Percentiles rank a stretch among this genome's conserved stretches.
Conservation (phyloP, 2,113 vertebrate species). For the Panurus biarmicus region DNA sequence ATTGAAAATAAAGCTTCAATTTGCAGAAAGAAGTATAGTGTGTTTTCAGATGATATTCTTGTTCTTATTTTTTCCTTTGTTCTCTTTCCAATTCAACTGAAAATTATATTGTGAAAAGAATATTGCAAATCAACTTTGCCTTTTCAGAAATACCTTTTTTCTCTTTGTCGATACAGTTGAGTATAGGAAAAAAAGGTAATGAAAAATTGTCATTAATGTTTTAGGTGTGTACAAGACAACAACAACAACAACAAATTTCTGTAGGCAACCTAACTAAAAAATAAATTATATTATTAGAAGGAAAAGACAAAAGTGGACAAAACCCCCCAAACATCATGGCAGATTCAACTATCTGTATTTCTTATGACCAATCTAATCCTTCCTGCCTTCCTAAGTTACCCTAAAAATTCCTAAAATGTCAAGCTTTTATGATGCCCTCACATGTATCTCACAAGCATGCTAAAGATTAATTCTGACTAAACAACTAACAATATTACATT, state of each 20-base stretch:
- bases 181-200: not conserved
- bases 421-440: not conserved
- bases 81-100: not conserved
- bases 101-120: not conserved
- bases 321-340: not conserved
- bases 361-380: not conserved
- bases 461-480: not conserved
- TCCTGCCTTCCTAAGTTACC: not conserved
- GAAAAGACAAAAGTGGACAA: not conserved
- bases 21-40: not conserved
- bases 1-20: not conserved
- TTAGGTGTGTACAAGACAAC: not conserved
- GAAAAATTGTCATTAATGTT: not conserved
- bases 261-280: not conserved
- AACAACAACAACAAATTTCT: not conserved
- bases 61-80: not conserved
- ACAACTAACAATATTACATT: not conserved
- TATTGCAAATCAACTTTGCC: not conserved
- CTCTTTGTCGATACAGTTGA: not conserved
- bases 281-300: not conserved
- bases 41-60: not conserved
- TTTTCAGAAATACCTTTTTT: not conserved
- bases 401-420: not conserved
- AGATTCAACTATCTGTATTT: not conserved
- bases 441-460: not conserved